Percentiles rank a stretch among this genome's conserved stretches.
These are phyloP conservation scores for Anthonomus grandis DNA, from an alignment of 1,140 invertebrate species.

Conservation along the genomic window DNA sequence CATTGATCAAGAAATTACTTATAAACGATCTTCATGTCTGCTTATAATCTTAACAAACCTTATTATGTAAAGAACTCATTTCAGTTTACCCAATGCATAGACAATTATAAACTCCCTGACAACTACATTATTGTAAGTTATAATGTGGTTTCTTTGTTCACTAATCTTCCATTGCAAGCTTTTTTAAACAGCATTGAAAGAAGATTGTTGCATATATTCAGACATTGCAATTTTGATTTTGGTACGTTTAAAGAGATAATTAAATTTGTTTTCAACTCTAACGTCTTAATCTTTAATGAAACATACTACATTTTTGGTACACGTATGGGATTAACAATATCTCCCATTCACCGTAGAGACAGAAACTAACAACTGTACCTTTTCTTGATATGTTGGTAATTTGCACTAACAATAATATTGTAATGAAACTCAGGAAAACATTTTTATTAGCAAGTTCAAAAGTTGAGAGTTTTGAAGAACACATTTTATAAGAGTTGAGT, in stretches of 20 bases:
- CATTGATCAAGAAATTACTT: background rate
- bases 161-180: slow-evolving; percentile 2
- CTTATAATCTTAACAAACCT: slow-evolving; percentile 9
- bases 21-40: slow-evolving; percentile 3
- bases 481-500: too few relatives aligned
- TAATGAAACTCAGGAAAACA: too few relatives aligned
- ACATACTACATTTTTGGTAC: too few relatives aligned
- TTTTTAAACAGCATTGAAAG: slow-evolving; percentile 1
- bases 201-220: slow-evolving; percentile 7
- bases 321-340: slow-evolving; percentile 10
- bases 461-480: too few relatives aligned
- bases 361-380: too few relatives aligned
- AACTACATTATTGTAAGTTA: slow-evolving; percentile 11
- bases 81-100: slow-evolving; percentile 11
- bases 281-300: slow-evolving; percentile 10
- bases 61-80: slow-evolving; percentile 20
- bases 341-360: too few relatives aligned
- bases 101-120: slow-evolving; percentile 14
- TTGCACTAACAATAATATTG: too few relatives aligned
- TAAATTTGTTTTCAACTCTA: slow-evolving; percentile 19
- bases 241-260: slow-evolving; percentile 13
- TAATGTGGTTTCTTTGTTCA: slow-evolving; percentile 11
- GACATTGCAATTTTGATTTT: slow-evolving; percentile 10
- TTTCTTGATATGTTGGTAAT: too few relatives aligned
- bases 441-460: too few relatives aligned